Percentiles rank a stretch among this genome's conserved stretches.
These are phyloP conservation scores for Leucoraja ocellata DNA, from an alignment of 2,797 vertebrate species.

Conservation along the genomic window DNA sequence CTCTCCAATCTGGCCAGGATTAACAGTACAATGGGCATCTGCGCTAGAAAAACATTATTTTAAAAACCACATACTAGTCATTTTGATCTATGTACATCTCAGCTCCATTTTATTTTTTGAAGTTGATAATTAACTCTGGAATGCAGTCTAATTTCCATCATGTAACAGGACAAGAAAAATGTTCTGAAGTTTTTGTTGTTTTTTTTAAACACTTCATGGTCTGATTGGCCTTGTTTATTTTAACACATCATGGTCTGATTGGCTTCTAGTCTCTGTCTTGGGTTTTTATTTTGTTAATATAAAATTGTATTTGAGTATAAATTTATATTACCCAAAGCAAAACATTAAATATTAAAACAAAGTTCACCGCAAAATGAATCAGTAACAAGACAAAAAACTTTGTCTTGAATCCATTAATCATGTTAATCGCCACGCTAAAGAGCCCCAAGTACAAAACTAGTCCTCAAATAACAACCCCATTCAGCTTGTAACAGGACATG, in stretches of 20 bases:
- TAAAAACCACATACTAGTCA: background rate
- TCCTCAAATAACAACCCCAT: background rate
- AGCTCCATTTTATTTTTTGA: background rate
- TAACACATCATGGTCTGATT: background rate
- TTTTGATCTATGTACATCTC: background rate
- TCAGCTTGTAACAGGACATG: background rate
- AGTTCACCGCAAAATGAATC: background rate
- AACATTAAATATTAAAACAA: background rate
- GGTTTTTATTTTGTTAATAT: background rate
- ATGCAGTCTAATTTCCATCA: background rate
- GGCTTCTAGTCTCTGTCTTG: background rate
- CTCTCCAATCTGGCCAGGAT: too few relatives aligned
- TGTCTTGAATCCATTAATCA: background rate
- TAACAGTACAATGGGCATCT: background rate
- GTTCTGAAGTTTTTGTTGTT: background rate
- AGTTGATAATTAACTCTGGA: conserved; percentile 26
- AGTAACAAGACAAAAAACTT: background rate
- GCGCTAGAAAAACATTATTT: background rate
- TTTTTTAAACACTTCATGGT: background rate
- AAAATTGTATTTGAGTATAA: background rate
- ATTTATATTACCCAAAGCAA: background rate
- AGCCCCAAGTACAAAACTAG: background rate
- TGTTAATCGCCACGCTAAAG: background rate
- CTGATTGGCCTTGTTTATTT: background rate
- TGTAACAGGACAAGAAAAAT: background rate